A percentile compares a stretch with the other conserved stretches of the same genome.
Conservation (phyloP, 2,888 invertebrate genomes). For the Polyploca ridens region DNA sequence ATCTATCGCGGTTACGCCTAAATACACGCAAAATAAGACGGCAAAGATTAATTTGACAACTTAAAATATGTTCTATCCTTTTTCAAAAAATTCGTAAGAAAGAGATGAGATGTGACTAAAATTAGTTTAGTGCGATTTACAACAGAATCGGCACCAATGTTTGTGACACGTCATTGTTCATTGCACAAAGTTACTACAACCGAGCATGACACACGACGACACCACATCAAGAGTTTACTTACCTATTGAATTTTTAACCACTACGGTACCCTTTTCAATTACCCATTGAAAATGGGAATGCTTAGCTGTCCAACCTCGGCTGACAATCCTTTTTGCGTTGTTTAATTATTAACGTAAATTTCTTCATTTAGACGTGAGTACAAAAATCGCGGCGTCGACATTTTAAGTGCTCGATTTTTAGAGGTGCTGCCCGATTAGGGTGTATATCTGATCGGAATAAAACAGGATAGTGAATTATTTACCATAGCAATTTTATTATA, state of each 20-base stretch:
- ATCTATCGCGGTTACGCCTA: no score
- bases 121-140: no score
- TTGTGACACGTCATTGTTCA: no score
- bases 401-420: conserved; percentile 38
- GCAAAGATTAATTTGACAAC: no score
- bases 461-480: neutral
- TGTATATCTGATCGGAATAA: neutral
- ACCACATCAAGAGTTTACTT: conserved; percentile 63
- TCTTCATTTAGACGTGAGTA: conserved; percentile 78
- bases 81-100: no score
- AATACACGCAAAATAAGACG: no score
- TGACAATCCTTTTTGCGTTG: conserved; percentile 82
- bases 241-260: conserved; percentile 78
- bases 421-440: conserved; percentile 17
- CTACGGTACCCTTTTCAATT: conserved; percentile 81
- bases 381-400: conserved; percentile 53
- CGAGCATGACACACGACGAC: conserved; percentile 21
- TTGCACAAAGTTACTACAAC: neutral
- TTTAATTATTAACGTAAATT: conserved; percentile 80
- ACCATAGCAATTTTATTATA: no score
- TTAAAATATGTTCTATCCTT: no score
- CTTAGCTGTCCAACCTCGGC: conserved; percentile 75
- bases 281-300: conserved; percentile 78
- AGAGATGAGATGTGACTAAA: no score
- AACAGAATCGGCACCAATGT: no score